A percentile compares a stretch with the other conserved stretches of the same genome.
phyloP scores from a whole-genome alignment of 30 jellyfish, hydroid and myxozoan genomes.

The Mastigias papua region DNA sequence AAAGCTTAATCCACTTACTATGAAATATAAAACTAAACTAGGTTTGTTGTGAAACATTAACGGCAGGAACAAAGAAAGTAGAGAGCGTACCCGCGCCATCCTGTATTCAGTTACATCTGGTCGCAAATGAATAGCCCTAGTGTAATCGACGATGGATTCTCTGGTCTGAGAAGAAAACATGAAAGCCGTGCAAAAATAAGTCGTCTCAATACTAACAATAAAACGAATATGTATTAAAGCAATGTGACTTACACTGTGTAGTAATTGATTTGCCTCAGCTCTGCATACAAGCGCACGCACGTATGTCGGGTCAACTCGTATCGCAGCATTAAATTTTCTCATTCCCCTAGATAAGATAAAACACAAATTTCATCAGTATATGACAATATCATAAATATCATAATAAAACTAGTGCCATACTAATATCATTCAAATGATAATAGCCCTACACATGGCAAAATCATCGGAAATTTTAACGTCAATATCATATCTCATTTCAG shows the following conservation, averaged over 20 bases:
- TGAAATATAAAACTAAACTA: background rate
- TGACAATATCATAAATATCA: too few species aligned
- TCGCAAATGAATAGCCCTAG: slow-evolving; percentile 87
- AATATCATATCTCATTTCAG: too few species aligned
- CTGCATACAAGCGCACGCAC: slow-evolving; percentile 90
- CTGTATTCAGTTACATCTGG: slow-evolving; percentile 80
- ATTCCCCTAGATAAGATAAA: slow-evolving; percentile 74
- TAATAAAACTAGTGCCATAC: too few species aligned
- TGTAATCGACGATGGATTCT: slow-evolving; percentile 75
- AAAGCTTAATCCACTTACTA: too few species aligned
- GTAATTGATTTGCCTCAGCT: slow-evolving; percentile 81
- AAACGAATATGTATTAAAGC: background rate
- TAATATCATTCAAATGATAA: too few species aligned
- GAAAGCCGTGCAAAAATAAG: background rate
- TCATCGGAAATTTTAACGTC: too few species aligned
- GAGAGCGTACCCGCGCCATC: slow-evolving; percentile 87
- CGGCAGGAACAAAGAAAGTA: too few species aligned
- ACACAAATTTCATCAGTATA: too few species aligned
- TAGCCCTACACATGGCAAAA: too few species aligned
- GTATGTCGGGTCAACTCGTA: slow-evolving; percentile 84
- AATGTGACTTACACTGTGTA: slow-evolving; percentile 28
- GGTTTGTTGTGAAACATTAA: too few species aligned
- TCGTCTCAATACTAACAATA: background rate
- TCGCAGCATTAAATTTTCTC: slow-evolving; percentile 78
- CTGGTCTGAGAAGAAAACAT: slow-evolving; percentile 24